A percentile compares a stretch with the other conserved stretches of the same genome.
Evolutionary conservation across 2,113 vertebrate species (phyloP).

Genomic region (Hippopotamus amphibius): DNA sequence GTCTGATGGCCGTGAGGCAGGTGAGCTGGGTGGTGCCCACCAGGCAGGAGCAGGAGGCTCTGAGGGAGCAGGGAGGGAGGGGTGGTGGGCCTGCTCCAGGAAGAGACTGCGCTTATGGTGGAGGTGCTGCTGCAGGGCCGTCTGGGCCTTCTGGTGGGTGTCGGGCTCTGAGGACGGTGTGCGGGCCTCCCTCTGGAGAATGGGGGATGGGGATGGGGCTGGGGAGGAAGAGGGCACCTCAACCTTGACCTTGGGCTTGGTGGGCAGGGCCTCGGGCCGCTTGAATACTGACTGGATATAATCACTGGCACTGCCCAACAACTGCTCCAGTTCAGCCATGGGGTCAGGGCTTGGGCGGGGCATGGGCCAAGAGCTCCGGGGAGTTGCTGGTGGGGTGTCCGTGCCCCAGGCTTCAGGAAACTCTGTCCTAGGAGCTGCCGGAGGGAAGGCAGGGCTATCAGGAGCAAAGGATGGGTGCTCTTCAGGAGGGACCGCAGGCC

Average conservation of each 20-base stretch:
- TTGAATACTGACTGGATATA: constrained; percentile 91
- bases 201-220: constrained; percentile 29
- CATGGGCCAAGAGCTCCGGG: constrained; percentile 86
- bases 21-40: constrained; percentile 87
- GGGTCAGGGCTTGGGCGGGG: constrained; percentile 88
- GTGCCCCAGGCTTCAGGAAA: constrained; percentile 81
- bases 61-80: constrained; percentile 66
- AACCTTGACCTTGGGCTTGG: constrained; percentile 89
- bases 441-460: constrained; percentile 72
- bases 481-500: constrained; percentile 80
- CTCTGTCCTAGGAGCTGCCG: constrained; percentile 74
- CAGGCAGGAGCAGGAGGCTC: constrained; percentile 92
- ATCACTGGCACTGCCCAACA: constrained; percentile 92
- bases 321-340: constrained; percentile 96
- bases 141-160: constrained; percentile 94
- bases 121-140: constrained; percentile 97
- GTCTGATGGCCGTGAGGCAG: constrained; percentile 83
- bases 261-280: constrained; percentile 84
- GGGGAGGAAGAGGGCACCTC: constrained; percentile 76
- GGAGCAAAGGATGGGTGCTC: constrained; percentile 75
- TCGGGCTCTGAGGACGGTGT: constrained; percentile 23
- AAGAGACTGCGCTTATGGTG: constrained; percentile 97
- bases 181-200: constrained; percentile 80
- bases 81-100: constrained; percentile 83
- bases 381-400: constrained; percentile 84